Evolutionary conservation across 2,797 vertebrate genomes (phyloP).

Genomic region (Sphenodon punctatus): DNA sequence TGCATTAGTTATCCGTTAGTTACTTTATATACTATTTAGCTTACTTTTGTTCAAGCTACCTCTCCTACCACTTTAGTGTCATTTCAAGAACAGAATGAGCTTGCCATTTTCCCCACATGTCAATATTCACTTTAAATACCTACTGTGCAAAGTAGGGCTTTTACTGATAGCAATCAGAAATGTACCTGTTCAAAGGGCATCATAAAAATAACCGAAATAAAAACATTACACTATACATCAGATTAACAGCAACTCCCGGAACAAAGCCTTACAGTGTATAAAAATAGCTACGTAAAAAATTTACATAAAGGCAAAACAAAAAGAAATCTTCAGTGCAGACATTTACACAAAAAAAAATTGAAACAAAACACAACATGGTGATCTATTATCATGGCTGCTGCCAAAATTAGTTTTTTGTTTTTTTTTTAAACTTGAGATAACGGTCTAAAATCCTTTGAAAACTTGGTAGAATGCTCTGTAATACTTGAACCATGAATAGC

Average conservation of each 20-base stretch:
- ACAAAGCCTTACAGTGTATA: constrained; percentile 89
- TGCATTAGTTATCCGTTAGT: constrained; percentile 12
- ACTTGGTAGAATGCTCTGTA: constrained; percentile 79
- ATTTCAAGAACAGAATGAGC: constrained; percentile 46
- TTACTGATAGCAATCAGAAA: constrained; percentile 80
- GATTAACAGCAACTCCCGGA: constrained; percentile 84
- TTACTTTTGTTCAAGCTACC: constrained; percentile 35
- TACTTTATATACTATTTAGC: constrained; percentile 16
- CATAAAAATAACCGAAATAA: constrained; percentile 79
- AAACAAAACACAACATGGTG: constrained; percentile 80
- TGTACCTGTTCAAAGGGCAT: constrained; percentile 77
- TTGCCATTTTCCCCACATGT: constrained; percentile 51
- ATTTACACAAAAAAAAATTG: constrained; percentile 81
- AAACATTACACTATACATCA: constrained; percentile 80
- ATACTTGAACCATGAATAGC: constrained; percentile 82
- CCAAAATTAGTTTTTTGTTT: constrained; percentile 75
- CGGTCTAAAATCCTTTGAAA: constrained; percentile 79
- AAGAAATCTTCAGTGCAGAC: constrained; percentile 86
- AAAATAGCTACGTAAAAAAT: constrained; percentile 90
- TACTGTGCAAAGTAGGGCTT: constrained; percentile 58
- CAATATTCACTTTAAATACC: constrained; percentile 56
- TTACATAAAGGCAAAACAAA: constrained; percentile 86
- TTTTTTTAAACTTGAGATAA: constrained; percentile 78
- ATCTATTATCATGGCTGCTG: constrained; percentile 80
- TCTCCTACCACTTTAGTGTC: constrained; percentile 18